Evolutionary conservation across 2,888 invertebrate genomes (phyloP).

Genomic region (Mimas tiliae): DNA sequence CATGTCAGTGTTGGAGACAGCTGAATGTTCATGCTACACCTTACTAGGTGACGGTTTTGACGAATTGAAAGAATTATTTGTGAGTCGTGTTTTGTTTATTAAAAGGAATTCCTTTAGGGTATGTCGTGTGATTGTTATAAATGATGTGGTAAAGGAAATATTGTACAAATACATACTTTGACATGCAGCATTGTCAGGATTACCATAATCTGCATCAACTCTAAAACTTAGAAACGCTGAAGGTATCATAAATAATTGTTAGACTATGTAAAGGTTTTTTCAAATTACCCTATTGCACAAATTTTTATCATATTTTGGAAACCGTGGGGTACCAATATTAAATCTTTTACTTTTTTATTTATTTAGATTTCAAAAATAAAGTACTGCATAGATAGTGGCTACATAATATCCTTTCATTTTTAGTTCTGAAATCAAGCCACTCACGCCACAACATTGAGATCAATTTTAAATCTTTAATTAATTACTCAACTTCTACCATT

Average conservation of each 20-base stretch:
- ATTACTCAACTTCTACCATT: neutral
- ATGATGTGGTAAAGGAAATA: neutral
- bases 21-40: constrained; percentile 14
- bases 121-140: neutral
- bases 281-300: no score
- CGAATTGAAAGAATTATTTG: constrained; percentile 21
- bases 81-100: constrained; percentile 9
- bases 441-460: neutral
- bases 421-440: neutral
- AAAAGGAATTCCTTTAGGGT: neutral
- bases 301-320: no score
- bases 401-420: neutral
- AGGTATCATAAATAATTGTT: no score
- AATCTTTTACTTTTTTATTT: no score
- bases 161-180: neutral
- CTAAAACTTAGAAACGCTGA: no score
- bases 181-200: no score
- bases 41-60: constrained; percentile 9
- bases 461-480: neutral
- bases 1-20: constrained; percentile 23
- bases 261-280: no score
- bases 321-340: no score
- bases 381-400: neutral
- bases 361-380: no score
- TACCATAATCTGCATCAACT: no score